phyloP scores from a whole-genome alignment of 1,140 invertebrate genomes.

The Acyrthosiphon pisum region DNA sequence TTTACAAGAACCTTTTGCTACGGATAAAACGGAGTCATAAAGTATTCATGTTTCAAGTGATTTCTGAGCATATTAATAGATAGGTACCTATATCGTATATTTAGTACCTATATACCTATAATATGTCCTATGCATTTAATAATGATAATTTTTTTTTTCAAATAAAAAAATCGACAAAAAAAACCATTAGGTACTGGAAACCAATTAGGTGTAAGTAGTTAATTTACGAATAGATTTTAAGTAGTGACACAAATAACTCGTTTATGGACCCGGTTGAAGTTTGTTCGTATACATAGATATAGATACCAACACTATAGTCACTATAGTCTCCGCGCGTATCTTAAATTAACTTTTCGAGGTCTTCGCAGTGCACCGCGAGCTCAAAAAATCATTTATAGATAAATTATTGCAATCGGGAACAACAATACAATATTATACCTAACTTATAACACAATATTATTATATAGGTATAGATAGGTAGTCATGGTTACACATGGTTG shows the following conservation, averaged over 20 bases:
- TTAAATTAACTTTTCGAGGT: conserved; percentile 6
- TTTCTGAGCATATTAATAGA: too few species aligned
- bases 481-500: neutral
- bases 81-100: too few species aligned
- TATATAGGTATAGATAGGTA: neutral
- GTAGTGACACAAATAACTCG: neutral
- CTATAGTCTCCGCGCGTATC: neutral
- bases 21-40: too few species aligned
- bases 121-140: too few species aligned
- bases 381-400: neutral
- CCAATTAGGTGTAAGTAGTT: neutral
- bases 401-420: neutral
- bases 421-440: neutral
- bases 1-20: too few species aligned
- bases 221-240: neutral
- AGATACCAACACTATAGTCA: too few species aligned
- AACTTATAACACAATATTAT: neutral
- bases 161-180: neutral
- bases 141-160: neutral
- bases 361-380: neutral
- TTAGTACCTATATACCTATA: too few species aligned
- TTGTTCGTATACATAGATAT: neutral
- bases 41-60: too few species aligned
- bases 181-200: neutral
- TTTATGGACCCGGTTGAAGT: neutral